These are phyloP conservation scores for Osedax fenrisi DNA, from an alignment of 2,888 invertebrate genomes.

Conservation along the genomic window DNA sequence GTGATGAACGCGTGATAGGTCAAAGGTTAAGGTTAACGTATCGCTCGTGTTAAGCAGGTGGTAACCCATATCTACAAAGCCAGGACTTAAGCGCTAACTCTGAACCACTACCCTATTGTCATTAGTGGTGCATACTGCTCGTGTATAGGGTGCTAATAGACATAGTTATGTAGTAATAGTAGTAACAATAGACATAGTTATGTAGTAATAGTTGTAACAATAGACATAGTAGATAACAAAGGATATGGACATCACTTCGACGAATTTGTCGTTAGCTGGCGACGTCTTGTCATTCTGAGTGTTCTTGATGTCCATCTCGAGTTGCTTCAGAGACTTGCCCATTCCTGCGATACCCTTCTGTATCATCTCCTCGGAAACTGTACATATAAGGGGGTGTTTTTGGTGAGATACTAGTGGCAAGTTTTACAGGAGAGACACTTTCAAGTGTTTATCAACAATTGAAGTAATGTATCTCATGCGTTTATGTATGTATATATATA, in stretches of 20 bases:
- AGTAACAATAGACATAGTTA: no score
- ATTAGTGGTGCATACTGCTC: neutral
- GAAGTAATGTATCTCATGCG: no score
- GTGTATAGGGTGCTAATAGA: no score
- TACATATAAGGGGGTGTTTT: no score
- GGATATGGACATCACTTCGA: conserved; percentile 76
- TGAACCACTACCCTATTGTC: neutral
- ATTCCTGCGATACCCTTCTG: conserved; percentile 59
- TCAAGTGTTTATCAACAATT: no score
- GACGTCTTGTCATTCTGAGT: conserved; percentile 61
- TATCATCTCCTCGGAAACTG: conserved; percentile 52
- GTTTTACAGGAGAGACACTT: no score
- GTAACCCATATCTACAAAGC: no score
- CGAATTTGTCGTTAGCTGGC: conserved; percentile 61
- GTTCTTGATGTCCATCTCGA: conserved; percentile 79
- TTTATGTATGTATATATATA: no score
- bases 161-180: no score
- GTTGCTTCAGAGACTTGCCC: conserved; percentile 71
- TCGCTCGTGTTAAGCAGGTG: no score
- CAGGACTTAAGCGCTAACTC: neutral
- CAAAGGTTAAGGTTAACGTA: conserved; percentile 42
- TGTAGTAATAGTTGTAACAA: no score
- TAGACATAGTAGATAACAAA: conserved; percentile 44
- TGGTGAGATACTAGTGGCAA: no score
- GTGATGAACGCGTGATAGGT: conserved; percentile 59